Base-by-base conservation (phyloP, 2,888 invertebrate genomes). In the Ormyrus rosae region DNA sequence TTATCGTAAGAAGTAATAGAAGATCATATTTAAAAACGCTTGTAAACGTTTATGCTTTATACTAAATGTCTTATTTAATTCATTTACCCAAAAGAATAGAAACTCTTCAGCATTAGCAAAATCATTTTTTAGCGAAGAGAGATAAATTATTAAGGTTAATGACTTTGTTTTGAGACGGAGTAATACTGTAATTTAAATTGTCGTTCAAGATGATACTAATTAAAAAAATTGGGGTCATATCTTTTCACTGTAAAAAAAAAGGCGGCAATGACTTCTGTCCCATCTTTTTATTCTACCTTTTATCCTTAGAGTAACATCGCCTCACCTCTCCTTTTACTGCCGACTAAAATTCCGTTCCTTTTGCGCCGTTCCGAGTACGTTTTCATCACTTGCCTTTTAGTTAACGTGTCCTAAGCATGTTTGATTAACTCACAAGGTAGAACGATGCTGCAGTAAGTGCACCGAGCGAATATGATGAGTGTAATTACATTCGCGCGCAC, bases 381-480 rank as follows among this genome's bases (percentile, higher is more conserved):
- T 78, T 73, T 78, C 68, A 68, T 68, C 65, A 45, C 50, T 68
- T 13, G 55, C 68, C 56, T 78, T 68, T 63, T 53, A 51, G 61
- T 73, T 67, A 77, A 68, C 72, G 58, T 71, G 68, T 68, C 73
- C 58, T 53, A 73, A 77, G 64, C 64, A 55, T 64, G 58, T 73
- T 73, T 77, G 76, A 76, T 81, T 69, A 77, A 77, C 53, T 63
- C 77, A 46, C 64, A 73, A 61, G 61, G 61, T 34, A 64, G 13
- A 69, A n/a, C 61, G 53, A 68, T 63, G 63, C 63, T 69, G 63
- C 55, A 6, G 69, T 51, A 34, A 70, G 81, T 60, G 70, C 69
- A 19, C 46, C 46, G 64, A 78, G 78, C 79, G 63, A 58, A 76
- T 76, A 72, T 76, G 78, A 79, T 72, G 76, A 81, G 75, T 76